These are phyloP conservation scores for Tachina fera DNA, from an alignment of 2,888 invertebrate species.

Conservation along the genomic window DNA sequence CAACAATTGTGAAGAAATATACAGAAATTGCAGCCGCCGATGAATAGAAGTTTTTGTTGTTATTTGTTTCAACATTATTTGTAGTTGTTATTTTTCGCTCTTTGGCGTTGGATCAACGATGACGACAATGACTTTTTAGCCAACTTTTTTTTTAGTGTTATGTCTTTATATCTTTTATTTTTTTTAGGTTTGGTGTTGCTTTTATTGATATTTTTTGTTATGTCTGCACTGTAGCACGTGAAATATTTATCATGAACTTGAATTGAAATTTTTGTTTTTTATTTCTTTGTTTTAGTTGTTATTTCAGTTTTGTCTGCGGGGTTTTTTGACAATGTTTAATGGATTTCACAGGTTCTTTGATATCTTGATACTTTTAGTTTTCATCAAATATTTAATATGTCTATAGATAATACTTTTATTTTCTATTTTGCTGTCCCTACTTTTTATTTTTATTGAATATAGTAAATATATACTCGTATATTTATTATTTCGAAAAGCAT, in stretches of 20 bases:
- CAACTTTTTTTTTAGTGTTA: constrained; percentile 40
- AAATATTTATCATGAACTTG: constrained; percentile 76
- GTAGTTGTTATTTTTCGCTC: constrained; percentile 38
- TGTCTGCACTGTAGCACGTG: constrained; percentile 72
- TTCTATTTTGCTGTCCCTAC: too few species aligned
- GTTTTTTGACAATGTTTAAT: not conserved
- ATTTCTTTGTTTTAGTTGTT: constrained; percentile 55
- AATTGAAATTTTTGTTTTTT: constrained; percentile 78
- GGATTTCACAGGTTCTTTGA: not conserved
- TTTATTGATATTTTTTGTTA: constrained; percentile 16
- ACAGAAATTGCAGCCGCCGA: constrained; percentile 62
- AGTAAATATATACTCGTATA: too few species aligned
- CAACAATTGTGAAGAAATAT: constrained; percentile 18
- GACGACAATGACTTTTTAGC: constrained; percentile 57
- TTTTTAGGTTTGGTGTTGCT: constrained; percentile 48
- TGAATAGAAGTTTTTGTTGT: constrained; percentile 16
- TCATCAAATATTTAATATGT: too few species aligned
- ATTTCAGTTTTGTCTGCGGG: constrained; percentile 32
- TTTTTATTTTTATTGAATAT: too few species aligned
- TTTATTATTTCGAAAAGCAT: too few species aligned
- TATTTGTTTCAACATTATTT: constrained; percentile 43
- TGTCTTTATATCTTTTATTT: constrained; percentile 53
- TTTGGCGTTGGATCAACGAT: constrained; percentile 60
- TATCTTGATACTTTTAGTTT: too few species aligned
- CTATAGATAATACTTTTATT: too few species aligned